Evolutionary conservation across 2,888 invertebrate species (phyloP).

Genomic region (Erebia palarica): DNA sequence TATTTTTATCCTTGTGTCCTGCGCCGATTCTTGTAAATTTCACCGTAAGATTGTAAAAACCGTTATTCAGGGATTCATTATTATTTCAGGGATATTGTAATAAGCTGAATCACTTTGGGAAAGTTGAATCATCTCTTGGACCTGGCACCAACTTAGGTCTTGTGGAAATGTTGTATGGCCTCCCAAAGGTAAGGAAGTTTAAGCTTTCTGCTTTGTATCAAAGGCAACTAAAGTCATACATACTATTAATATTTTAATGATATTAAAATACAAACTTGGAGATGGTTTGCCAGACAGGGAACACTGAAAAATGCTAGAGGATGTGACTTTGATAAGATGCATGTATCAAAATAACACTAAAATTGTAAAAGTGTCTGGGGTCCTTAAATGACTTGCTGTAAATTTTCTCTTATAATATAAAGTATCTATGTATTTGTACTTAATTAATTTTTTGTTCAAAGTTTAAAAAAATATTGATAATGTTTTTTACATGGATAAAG

Average conservation of each 20-base stretch:
- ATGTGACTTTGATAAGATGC: neutral
- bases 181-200: constrained; percentile 66
- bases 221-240: neutral
- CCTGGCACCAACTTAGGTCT: constrained; percentile 69
- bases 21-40: too few species aligned
- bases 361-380: too few species aligned
- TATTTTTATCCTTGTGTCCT: too few species aligned
- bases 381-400: too few species aligned
- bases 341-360: neutral
- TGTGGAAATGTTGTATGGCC: constrained; percentile 75
- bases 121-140: constrained; percentile 55
- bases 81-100: constrained; percentile 69
- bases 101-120: constrained; percentile 58
- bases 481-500: too few species aligned
- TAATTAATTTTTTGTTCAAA: neutral
- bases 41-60: too few species aligned
- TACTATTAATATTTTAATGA: neutral
- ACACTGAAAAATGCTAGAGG: neutral
- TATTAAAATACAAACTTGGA: neutral
- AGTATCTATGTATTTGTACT: too few species aligned
- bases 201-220: neutral
- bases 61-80: too few species aligned
- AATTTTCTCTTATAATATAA: too few species aligned
- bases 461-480: neutral
- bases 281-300: neutral